These are phyloP conservation scores for Phyto melanocephala DNA, from an alignment of 2,888 invertebrate species.

Conservation along the genomic window DNA sequence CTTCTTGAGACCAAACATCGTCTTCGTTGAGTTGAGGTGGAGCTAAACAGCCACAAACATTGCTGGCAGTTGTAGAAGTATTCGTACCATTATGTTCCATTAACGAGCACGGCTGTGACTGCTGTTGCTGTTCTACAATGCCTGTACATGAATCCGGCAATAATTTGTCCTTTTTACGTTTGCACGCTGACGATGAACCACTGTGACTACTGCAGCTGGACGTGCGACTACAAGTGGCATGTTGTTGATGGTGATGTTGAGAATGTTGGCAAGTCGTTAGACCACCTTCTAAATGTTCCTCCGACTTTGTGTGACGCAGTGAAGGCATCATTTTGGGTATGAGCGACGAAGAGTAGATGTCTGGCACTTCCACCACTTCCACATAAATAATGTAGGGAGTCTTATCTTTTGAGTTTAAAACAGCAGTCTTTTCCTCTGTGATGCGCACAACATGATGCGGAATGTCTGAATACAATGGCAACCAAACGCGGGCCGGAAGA, in stretches of 20 bases:
- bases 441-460: constrained; percentile 97
- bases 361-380: constrained; percentile 94
- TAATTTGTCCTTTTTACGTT: constrained; percentile 69
- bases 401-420: constrained; percentile 94
- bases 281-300: constrained; percentile 87
- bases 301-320: constrained; percentile 94
- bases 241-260: constrained; percentile 59
- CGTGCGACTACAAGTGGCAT: constrained; percentile 72
- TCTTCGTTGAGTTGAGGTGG: constrained; percentile 82
- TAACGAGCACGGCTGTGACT: not conserved
- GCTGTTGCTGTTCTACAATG: constrained; percentile 21
- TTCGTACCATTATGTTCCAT: constrained; percentile 12
- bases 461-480: constrained; percentile 91
- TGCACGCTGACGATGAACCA: constrained; percentile 67
- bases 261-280: constrained; percentile 65
- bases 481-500: constrained; percentile 98
- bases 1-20: constrained; percentile 93
- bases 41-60: constrained; percentile 74
- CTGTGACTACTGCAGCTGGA: constrained; percentile 73
- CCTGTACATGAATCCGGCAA: constrained; percentile 63
- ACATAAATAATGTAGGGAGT: constrained; percentile 99
- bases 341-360: constrained; percentile 89
- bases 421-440: constrained; percentile 97
- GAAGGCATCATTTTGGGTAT: constrained; percentile 93
- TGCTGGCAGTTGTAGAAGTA: not conserved